A percentile compares a stretch with the other conserved stretches of the same genome.
These are phyloP conservation scores for Zygaena filipendulae DNA, from an alignment of 2,888 invertebrate species.

Conservation along the genomic window DNA sequence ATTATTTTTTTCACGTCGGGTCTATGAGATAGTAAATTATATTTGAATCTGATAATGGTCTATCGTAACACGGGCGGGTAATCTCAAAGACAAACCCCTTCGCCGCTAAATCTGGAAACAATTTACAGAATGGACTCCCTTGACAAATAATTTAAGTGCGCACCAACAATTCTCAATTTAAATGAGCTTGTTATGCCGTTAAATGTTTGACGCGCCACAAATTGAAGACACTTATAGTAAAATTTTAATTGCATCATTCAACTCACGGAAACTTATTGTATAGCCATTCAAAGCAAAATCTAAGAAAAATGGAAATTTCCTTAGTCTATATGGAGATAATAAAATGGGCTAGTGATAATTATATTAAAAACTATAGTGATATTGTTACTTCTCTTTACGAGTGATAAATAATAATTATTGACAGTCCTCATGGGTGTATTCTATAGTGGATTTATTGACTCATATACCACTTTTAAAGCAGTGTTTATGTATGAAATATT, in stretches of 20 bases:
- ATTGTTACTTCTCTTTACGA: background rate
- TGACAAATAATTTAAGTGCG: constrained; percentile 59
- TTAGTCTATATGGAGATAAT: too few relatives aligned
- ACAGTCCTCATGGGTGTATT: too few relatives aligned
- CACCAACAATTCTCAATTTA: constrained; percentile 41
- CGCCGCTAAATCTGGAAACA: constrained; percentile 56
- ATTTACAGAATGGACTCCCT: constrained; percentile 52
- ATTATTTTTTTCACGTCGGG: constrained; percentile 13
- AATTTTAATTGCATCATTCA: too few relatives aligned
- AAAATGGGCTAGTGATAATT: too few relatives aligned
- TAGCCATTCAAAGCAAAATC: too few relatives aligned
- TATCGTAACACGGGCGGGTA: constrained; percentile 32
- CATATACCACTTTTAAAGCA: background rate
- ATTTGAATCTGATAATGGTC: constrained; percentile 32
- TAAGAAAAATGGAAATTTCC: too few relatives aligned
- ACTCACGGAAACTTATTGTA: too few relatives aligned
- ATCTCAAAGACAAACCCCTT: constrained; percentile 40
- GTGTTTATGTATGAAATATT: background rate
- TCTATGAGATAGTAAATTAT: constrained; percentile 18
- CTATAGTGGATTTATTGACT: too few relatives aligned
- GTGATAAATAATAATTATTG: background rate
- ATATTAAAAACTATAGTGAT: background rate
- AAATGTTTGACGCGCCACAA: constrained; percentile 26
- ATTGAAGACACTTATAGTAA: constrained; percentile 11
- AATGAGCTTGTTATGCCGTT: constrained; percentile 37